Percentiles rank a stretch among this genome's conserved stretches.
Conservation (phyloP, 2,888 invertebrate species). For the Cryptus armator region DNA sequence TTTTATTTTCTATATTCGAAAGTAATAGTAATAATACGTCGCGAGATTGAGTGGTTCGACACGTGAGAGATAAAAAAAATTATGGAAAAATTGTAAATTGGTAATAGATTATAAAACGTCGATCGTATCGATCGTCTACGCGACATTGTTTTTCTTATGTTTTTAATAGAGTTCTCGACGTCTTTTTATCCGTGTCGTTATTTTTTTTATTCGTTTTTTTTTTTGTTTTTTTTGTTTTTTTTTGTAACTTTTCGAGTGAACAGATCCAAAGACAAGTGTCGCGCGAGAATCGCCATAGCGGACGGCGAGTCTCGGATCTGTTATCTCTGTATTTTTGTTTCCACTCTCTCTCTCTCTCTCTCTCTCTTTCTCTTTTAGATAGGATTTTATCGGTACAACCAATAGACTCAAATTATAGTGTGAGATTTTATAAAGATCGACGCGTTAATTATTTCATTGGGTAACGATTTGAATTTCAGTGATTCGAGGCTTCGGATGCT, state of each 20-base stretch:
- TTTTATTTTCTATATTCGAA: conserved; percentile 42
- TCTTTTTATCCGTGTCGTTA: conserved; percentile 45
- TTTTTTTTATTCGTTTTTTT: conserved; percentile 43
- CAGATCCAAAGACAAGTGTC: conserved; percentile 15
- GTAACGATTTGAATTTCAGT: conserved; percentile 27
- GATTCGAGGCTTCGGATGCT: conserved; percentile 17
- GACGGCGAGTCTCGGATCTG: conserved; percentile 15
- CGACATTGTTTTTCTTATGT: conserved; percentile 34
- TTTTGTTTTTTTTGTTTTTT: conserved; percentile 44
- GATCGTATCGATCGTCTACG: conserved; percentile 50
- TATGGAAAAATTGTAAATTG: conserved; percentile 42
- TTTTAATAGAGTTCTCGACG: conserved; percentile 43
- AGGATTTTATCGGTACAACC: conserved; percentile 45
- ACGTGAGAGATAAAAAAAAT: conserved; percentile 24
- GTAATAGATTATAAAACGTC: conserved; percentile 53
- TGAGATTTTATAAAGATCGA: conserved; percentile 46
- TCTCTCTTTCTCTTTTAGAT: conserved; percentile 38
- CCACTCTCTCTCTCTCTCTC: neutral
- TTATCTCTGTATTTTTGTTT: neutral
- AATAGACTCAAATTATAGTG: conserved; percentile 30
- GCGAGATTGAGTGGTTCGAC: conserved; percentile 29
- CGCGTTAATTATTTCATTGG: conserved; percentile 25
- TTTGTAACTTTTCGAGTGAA: conserved; percentile 23
- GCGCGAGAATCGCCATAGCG: conserved; percentile 35
- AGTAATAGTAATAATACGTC: conserved; percentile 45